Evolutionary conservation across 2,113 vertebrate species (phyloP), one percentile per base, ranked within the genome.

Genomic region (Tretioscincus oriximinensis): DNA sequence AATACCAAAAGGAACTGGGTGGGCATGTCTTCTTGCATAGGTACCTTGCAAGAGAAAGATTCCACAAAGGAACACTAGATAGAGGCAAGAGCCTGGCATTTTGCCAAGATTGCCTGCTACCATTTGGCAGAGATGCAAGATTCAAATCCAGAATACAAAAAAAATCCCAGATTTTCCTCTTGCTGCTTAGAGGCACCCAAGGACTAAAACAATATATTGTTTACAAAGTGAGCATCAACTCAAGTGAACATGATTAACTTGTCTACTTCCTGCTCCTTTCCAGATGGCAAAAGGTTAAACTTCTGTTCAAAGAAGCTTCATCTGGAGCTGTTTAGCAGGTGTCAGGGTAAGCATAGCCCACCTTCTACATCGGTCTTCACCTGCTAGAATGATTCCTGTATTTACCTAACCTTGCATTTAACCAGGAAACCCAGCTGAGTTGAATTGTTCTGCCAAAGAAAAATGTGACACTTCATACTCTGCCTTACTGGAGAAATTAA

Each of bases 341-440:
- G 77, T 76, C 66, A 75, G 84, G 73, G 84, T 75, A 85, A 84
- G 83, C 89, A 80, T 76, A 84, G 87, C 82, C 87, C 86, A 47
- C 67, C 64, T 61, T 60, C 24, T 60, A 72, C 82, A 80, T 79
- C 80, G 91, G 87, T 84, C 74, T 51, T 7, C 70, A 77, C 21
- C 79, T 76, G 24, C 78, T 89, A 92, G 92, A 91, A 92, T 88
- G 88, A 87, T 75, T 76, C 64, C 86, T 45, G 73, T 94, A 93
- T 95, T 94, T 95, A 86, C 90, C 81, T 95, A 93, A 94, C 94
- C 92, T 94, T 94, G 90, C 76, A 84, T 91, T 85, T 93, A 91
- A 93, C 88, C 93, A 93, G 93, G 93, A 94, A 94, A 86, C 89
- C 85, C 74, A 88, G 81, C 88, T 81, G 67, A 84, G 92, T 88